Evolutionary conservation across 2,888 invertebrate genomes (phyloP).

Genomic region (Thymelicus lineola): DNA sequence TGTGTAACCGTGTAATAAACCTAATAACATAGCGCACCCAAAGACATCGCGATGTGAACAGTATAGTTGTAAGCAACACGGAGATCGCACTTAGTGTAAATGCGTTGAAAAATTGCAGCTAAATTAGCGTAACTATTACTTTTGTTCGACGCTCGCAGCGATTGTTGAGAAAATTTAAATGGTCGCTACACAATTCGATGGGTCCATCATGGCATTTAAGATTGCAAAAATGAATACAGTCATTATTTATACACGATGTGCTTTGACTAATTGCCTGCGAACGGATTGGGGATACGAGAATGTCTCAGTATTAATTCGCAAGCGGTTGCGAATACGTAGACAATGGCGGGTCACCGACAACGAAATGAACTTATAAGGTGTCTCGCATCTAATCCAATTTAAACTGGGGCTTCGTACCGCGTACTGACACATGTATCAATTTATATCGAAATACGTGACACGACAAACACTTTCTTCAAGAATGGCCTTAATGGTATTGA

Average conservation of each 20-base stretch:
- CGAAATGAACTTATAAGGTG: constrained; percentile 54
- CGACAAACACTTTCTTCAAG: constrained; percentile 4
- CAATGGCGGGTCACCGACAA: constrained; percentile 24
- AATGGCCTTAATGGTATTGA: constrained; percentile 24
- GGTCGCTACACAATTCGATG: constrained; percentile 35
- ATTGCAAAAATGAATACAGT: constrained; percentile 44
- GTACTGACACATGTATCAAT: constrained; percentile 46
- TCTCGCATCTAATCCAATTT: constrained; percentile 63
- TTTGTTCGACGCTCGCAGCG: constrained; percentile 47
- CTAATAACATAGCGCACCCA: constrained; percentile 26
- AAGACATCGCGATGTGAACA: constrained; percentile 35
- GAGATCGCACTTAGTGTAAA: constrained; percentile 36
- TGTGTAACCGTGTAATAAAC: constrained; percentile 34
- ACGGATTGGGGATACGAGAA: constrained; percentile 17
- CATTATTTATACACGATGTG: constrained; percentile 49
- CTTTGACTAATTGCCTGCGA: constrained; percentile 40
- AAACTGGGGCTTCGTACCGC: constrained; percentile 59
- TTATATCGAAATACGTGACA: constrained; percentile 35
- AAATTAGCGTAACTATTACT: constrained; percentile 48
- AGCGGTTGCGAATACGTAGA: constrained; percentile 21
- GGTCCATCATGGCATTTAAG: constrained; percentile 50
- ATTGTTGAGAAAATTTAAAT: constrained; percentile 43
- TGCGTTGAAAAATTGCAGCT: constrained; percentile 47
- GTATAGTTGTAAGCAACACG: constrained; percentile 39
- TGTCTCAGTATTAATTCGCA: constrained; percentile 16